Conservation (phyloP, 2,113 vertebrate species). For the Osmerus eperlanus region DNA sequence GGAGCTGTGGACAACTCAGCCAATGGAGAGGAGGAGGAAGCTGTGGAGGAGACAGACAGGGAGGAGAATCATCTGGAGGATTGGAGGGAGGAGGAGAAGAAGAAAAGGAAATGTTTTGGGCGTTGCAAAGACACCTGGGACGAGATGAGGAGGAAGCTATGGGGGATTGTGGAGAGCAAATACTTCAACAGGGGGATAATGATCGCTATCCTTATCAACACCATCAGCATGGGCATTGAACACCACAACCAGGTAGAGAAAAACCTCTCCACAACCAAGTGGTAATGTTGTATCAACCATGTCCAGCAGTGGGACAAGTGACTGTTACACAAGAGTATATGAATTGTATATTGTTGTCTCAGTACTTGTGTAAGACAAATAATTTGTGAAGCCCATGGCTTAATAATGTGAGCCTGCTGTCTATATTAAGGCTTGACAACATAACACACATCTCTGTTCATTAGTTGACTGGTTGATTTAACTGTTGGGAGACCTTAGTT, state of each 20-base stretch:
- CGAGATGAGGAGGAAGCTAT: constrained; percentile 83
- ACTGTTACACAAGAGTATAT: background rate
- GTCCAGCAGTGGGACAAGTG: background rate
- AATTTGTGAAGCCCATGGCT: too few species aligned
- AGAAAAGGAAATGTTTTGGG: constrained; percentile 53
- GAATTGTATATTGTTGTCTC: background rate
- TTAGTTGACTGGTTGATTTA: too few species aligned
- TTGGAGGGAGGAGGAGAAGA: constrained; percentile 33
- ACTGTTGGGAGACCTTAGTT: too few species aligned
- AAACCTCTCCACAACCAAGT: background rate
- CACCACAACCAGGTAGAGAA: constrained; percentile 90
- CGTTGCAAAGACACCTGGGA: constrained; percentile 50
- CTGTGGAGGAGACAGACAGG: constrained; percentile 61
- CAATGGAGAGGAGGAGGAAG: constrained; percentile 48
- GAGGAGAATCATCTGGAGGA: constrained; percentile 67
- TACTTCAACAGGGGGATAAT: constrained; percentile 98
- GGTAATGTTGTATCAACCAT: background rate
- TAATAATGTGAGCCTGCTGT: too few species aligned
- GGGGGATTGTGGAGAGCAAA: constrained; percentile 97
- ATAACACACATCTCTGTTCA: too few species aligned
- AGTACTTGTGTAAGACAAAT: background rate
- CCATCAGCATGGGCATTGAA: constrained; percentile 98
- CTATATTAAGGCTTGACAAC: too few species aligned
- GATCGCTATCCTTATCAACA: constrained; percentile 97
- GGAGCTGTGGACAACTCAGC: constrained; percentile 24